A percentile compares a stretch with the other conserved stretches of the same genome.
phyloP scores from a whole-genome alignment of 2,797 vertebrate species.

The Lithobates sylvaticus region DNA sequence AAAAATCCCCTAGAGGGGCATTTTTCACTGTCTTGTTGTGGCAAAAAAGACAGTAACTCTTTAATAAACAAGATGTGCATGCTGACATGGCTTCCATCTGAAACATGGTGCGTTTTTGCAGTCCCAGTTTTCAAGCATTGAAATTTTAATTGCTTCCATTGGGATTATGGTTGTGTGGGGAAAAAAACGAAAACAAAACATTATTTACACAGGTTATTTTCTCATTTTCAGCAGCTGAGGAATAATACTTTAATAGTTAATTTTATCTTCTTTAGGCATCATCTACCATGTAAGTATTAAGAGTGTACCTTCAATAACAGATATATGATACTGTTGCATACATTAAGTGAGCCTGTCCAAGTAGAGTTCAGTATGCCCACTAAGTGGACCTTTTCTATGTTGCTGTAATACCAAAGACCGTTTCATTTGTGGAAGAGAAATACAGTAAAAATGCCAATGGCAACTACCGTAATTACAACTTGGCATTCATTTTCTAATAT shows the following conservation, averaged over 20 bases:
- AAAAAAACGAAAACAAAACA: not conserved
- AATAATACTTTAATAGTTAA: not conserved
- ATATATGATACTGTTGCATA: no score
- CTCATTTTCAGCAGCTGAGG: not conserved
- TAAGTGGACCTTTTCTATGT: no score
- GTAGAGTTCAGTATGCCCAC: no score
- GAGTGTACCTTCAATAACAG: no score
- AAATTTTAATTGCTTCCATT: conserved; percentile 46
- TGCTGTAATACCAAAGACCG: no score
- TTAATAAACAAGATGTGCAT: not conserved
- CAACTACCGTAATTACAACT: no score
- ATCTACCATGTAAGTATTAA: no score
- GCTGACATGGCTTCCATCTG: conserved; percentile 1
- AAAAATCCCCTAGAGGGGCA: not conserved
- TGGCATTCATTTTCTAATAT: no score
- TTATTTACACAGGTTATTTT: conserved; percentile 24
- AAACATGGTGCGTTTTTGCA: conserved; percentile 2
- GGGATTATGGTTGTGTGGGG: conserved; percentile 14
- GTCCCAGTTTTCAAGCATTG: conserved; percentile 12
- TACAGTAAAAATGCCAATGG: no score
- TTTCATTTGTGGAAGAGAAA: no score
- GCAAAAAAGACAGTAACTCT: not conserved
- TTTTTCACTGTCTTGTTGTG: not conserved
- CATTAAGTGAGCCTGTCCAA: no score
- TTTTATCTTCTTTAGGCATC: not conserved